A percentile compares a stretch with the other conserved stretches of the same genome.
These are phyloP conservation scores for Drosophila anceps DNA, from an alignment of 2,888 invertebrate species.

Conservation along the genomic window DNA sequence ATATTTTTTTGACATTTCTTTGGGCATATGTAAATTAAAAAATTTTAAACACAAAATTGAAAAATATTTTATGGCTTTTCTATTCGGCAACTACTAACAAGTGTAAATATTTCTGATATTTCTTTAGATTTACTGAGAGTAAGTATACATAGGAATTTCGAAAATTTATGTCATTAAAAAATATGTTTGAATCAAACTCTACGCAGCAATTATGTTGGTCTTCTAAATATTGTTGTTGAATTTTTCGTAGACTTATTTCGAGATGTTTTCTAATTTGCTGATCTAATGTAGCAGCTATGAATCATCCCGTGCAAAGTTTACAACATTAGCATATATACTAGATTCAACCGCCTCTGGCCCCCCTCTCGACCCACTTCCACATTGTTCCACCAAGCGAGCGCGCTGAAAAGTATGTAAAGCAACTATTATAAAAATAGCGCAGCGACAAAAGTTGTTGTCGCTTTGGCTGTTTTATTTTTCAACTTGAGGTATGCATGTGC, in stretches of 20 bases:
- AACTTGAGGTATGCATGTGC: conserved; percentile 8
- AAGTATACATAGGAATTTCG: no score
- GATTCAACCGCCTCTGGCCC: background rate
- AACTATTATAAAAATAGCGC: conserved; percentile 49
- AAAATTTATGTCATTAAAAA: no score
- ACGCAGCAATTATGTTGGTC: background rate
- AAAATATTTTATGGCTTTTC: background rate
- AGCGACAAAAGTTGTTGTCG: conserved; percentile 24
- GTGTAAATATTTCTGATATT: no score
- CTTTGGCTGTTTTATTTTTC: conserved; percentile 11
- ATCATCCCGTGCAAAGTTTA: conserved; percentile 24
- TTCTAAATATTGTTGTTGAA: background rate
- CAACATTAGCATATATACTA: conserved; percentile 31
- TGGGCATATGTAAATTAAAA: no score
- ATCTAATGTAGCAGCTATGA: conserved; percentile 10
- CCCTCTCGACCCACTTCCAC: background rate
- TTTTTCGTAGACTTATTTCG: conserved; percentile 1
- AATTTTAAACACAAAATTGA: no score
- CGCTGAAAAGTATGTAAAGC: conserved; percentile 55
- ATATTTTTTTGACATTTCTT: no score
- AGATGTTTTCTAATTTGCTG: conserved; percentile 12
- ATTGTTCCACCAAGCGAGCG: conserved; percentile 7
- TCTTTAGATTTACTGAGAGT: no score
- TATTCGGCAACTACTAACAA: no score
- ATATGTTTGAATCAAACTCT: background rate